These are phyloP conservation scores for Lasioglossum lativentre DNA, from an alignment of 2,888 invertebrate genomes.

Conservation along the genomic window DNA sequence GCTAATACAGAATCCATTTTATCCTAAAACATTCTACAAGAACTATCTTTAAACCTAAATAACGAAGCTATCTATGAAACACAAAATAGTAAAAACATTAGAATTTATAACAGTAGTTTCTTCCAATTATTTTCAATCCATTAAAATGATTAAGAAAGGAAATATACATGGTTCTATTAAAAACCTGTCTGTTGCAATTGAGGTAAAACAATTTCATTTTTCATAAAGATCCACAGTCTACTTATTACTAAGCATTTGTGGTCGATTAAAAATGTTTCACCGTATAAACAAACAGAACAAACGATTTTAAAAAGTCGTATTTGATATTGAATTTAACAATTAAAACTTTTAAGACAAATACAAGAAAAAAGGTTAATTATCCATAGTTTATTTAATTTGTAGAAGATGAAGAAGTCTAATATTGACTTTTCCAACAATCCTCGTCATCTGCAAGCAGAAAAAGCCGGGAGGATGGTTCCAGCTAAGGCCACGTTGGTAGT, in stretches of 20 bases:
- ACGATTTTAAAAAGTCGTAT: neutral
- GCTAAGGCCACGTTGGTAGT: neutral
- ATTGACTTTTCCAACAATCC: neutral
- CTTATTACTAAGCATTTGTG: no score
- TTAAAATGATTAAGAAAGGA: neutral
- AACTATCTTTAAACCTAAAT: neutral
- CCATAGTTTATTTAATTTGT: neutral
- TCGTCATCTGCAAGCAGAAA: neutral
- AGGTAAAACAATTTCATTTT: neutral
- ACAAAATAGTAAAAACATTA: neutral
- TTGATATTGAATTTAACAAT: neutral
- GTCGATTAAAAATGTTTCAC: neutral
- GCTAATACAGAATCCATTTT: neutral
- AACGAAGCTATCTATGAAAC: neutral
- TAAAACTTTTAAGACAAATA: neutral
- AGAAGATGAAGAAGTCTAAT: neutral
- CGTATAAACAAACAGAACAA: no score
- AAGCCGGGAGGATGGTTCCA: neutral
- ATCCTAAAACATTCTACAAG: neutral
- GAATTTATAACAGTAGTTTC: neutral
- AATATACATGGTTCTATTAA: neutral
- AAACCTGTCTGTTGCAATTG: neutral
- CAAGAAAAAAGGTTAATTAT: no score
- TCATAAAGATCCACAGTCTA: neutral
- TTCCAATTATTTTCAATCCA: neutral